Evolutionary conservation across 1,140 invertebrate species (phyloP), one percentile per base, ranked within the genome.

Genomic region (Caenorhabditis briggsae): DNA sequence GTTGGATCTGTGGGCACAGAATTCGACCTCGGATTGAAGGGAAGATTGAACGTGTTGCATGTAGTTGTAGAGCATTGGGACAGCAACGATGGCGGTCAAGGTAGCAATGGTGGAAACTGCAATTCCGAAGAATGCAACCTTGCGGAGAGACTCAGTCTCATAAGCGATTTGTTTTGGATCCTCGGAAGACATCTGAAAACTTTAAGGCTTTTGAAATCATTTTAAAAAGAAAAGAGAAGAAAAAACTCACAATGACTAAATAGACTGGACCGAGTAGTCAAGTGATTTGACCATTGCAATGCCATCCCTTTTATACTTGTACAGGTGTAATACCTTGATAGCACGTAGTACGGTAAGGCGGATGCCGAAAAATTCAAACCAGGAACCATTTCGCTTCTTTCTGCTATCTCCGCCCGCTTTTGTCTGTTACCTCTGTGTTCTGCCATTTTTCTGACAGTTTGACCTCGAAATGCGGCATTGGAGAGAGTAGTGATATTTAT

Each of bases 21-120:
- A 89, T 23, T 89, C 88, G n/a, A 89, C 84, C 23, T 89, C 88
- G 23, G 59, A 83, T 82, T 89, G 87, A 41, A 89, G 88, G 50
- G 74, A 65, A 46, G 88, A 89, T 64, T 89, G 88, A 23, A 89
- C 87, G 86, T 88, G 83, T 55, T 89, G 88, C 87, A 89, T 89
- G 85, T 89, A 89, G 84, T 89, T 89, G 87, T 89, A 89, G 43
- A 89, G 84, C 88, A 89, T 89, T 78, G 88, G 88, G 14, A 89
- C 88, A 70, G 87, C 84, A 84, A 89, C 55, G 56, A 89, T 87
- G 55, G 87, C 84, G 56, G 88, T 87, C 25, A 89, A 58, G 11
- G 87, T 89, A 65, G 88, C 88, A n/a, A 89, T 84, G 41, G 88
- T 89, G 61, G 84, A 86, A 64, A 89, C 78, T 43, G 88, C 85